These are phyloP conservation scores for Notamacropus eugenii DNA, from an alignment of 2,797 vertebrate species.

Conservation along the genomic window DNA sequence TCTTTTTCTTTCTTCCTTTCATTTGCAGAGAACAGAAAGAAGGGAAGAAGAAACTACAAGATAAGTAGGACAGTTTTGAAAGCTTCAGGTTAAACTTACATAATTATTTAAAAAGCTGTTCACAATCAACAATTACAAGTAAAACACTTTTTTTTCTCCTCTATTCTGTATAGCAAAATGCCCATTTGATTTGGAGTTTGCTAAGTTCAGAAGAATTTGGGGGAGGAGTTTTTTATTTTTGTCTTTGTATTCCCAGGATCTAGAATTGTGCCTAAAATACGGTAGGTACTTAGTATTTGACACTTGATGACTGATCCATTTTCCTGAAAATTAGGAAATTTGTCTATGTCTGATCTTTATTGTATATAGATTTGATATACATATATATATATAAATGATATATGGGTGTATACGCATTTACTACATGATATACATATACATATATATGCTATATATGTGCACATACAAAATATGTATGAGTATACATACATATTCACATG, in stretches of 20 bases:
- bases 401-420: neutral
- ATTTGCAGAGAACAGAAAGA: neutral
- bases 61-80: neutral
- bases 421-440: neutral
- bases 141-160: neutral
- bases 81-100: neutral
- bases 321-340: neutral
- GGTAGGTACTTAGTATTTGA: neutral
- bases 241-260: neutral
- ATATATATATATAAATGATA: neutral
- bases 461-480: neutral
- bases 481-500: neutral
- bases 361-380: neutral
- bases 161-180: neutral
- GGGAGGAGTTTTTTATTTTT: neutral
- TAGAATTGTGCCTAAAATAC: neutral
- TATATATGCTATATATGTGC: neutral
- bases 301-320: neutral
- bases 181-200: neutral
- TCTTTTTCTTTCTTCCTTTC: neutral
- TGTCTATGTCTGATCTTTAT: neutral
- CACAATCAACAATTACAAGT: neutral
- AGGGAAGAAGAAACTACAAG: neutral
- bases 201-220: neutral
- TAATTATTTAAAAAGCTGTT: neutral